phyloP scores from a whole-genome alignment of 2,113 vertebrate genomes.

The Chamaea fasciata region DNA sequence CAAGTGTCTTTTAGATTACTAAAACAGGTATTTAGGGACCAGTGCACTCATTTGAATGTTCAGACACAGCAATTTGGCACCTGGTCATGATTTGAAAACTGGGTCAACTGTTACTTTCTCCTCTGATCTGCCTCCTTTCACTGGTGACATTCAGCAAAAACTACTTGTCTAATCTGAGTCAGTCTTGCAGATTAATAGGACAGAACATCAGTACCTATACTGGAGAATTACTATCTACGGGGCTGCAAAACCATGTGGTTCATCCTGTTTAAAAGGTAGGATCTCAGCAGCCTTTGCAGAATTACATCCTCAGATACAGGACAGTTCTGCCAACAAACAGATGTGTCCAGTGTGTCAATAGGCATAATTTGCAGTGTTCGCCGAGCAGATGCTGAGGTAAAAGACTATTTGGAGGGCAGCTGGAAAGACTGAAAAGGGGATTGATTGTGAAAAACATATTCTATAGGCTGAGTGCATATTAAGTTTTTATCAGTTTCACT shows the following conservation, averaged over 20 bases:
- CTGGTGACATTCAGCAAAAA: neutral
- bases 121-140: neutral
- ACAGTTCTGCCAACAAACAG: neutral
- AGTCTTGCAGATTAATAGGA: neutral
- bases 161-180: neutral
- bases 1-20: neutral
- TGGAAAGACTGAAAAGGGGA: neutral
- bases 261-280: neutral
- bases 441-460: neutral
- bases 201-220: neutral
- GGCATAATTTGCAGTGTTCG: neutral
- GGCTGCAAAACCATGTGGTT: neutral
- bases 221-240: neutral
- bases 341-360: neutral
- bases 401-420: neutral
- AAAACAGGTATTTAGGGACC: neutral
- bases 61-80: neutral
- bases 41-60: neutral
- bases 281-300: neutral
- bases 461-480: neutral
- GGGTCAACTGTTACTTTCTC: conserved; percentile 43
- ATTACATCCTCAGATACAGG: neutral
- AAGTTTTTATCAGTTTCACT: neutral
- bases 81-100: conserved; percentile 7
- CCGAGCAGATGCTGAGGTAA: neutral